A percentile compares a stretch with the other conserved stretches of the same genome.
These are phyloP conservation scores for Mus spretus DNA, from an alignment of 2,797 vertebrate genomes.

Conservation along the genomic window DNA sequence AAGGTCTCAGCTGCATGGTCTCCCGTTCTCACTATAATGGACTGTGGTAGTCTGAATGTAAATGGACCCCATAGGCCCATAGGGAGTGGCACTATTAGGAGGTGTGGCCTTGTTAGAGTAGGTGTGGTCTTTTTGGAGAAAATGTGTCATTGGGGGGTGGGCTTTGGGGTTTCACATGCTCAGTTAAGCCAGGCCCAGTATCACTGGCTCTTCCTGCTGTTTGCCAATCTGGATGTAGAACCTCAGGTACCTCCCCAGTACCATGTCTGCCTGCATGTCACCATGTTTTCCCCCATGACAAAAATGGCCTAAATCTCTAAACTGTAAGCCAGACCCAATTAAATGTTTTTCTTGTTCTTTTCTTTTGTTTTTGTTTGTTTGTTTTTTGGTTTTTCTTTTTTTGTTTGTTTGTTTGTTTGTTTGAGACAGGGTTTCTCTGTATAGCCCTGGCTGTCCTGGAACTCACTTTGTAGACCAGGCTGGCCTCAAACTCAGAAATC, in stretches of 20 bases:
- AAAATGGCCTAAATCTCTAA: not conserved
- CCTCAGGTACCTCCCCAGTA: not conserved
- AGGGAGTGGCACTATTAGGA: not conserved
- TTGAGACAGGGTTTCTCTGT: no score
- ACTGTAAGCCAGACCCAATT: not conserved
- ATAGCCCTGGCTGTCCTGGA: no score
- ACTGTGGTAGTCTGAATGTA: not conserved
- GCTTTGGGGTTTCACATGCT: not conserved
- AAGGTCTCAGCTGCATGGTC: not conserved
- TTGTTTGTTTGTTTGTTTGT: no score
- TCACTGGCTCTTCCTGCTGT: not conserved
- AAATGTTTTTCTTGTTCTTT: no score
- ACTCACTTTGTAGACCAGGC: no score
- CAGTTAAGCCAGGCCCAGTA: not conserved
- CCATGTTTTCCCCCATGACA: not conserved
- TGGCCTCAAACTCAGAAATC: no score
- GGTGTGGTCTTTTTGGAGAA: not conserved
- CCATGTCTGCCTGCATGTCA: not conserved
- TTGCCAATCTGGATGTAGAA: not conserved
- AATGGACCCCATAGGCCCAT: not conserved
- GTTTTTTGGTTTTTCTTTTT: no score
- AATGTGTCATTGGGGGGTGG: not conserved
- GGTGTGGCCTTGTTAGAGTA: not conserved
- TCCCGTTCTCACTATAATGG: not conserved
- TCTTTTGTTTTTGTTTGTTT: no score